A percentile compares a stretch with the other conserved stretches of the same genome.
phyloP scores from a whole-genome alignment of 2,113 vertebrate species.

The Bothrops jararaca region DNA sequence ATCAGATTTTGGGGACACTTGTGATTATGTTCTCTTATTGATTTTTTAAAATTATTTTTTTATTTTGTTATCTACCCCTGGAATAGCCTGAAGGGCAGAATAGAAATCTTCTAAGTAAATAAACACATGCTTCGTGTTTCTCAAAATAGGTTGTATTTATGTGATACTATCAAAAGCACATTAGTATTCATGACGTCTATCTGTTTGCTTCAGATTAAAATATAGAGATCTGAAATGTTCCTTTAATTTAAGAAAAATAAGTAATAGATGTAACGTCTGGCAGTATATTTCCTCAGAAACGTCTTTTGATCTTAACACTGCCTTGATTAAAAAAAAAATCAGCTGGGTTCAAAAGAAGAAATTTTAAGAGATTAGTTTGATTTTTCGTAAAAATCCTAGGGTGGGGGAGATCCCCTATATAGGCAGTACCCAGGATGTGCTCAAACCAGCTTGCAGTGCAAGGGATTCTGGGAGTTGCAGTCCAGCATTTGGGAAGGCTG shows the following conservation, averaged over 20 bases:
- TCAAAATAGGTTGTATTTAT: constrained; percentile 52
- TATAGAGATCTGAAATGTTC: constrained; percentile 45
- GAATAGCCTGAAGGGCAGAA: background rate
- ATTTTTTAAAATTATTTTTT: background rate
- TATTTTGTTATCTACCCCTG: background rate
- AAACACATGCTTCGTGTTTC: constrained; percentile 39
- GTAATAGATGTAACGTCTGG: constrained; percentile 34
- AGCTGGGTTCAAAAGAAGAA: background rate
- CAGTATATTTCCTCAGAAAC: constrained; percentile 27
- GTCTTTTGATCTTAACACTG: background rate
- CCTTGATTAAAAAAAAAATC: background rate
- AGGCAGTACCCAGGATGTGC: background rate
- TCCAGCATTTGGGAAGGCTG: background rate
- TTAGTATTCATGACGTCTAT: constrained; percentile 62
- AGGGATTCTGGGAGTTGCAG: background rate
- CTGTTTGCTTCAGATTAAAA: constrained; percentile 47
- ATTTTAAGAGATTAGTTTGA: background rate
- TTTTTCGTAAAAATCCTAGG: background rate
- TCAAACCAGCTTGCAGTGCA: background rate
- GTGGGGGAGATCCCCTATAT: background rate
- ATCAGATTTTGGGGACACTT: background rate
- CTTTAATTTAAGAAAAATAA: constrained; percentile 46
- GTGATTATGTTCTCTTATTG: background rate
- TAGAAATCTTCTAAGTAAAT: constrained; percentile 38
- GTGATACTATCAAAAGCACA: constrained; percentile 47